Evolutionary conservation across 2,797 vertebrate species (phyloP).

Genomic region (Neomorphus geoffroyi): DNA sequence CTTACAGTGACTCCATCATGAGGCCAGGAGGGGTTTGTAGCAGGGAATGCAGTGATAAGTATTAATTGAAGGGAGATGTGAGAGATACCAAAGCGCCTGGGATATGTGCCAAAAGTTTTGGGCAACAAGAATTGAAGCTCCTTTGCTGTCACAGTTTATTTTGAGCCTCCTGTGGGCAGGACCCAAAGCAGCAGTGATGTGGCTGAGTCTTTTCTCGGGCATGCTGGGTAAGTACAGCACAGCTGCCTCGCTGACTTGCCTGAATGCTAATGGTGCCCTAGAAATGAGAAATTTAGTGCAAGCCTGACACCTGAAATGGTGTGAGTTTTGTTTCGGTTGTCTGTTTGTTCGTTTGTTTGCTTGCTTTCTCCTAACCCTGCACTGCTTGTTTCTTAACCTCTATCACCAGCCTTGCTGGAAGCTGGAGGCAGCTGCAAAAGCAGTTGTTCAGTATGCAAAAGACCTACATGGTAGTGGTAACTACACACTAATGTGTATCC

Average conservation of each 20-base stretch:
- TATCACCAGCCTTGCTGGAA: neutral
- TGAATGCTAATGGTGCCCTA: neutral
- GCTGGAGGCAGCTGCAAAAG: neutral
- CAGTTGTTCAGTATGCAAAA: neutral
- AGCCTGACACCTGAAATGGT: fast-evolving
- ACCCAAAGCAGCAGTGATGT: neutral
- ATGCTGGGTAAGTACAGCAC: neutral
- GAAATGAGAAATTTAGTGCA: neutral
- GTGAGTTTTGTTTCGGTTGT: neutral
- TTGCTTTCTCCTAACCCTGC: neutral
- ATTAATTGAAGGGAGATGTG: neutral
- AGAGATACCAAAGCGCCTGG: neutral
- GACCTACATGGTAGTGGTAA: neutral
- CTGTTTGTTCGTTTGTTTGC: neutral
- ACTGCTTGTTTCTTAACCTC: neutral
- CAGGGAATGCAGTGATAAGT: neutral
- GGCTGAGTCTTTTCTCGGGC: neutral
- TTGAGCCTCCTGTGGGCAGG: neutral
- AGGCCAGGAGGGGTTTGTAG: neutral
- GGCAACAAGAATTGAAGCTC: neutral
- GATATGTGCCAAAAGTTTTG: fast-evolving
- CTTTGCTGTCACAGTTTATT: neutral
- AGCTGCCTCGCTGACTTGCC: neutral
- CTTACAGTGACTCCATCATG: neutral
- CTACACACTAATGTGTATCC: fast-evolving